Evolutionary conservation across 53 echinoderm and acorn worm genomes (phyloP).

Genomic region (Echinometra lucunter): DNA sequence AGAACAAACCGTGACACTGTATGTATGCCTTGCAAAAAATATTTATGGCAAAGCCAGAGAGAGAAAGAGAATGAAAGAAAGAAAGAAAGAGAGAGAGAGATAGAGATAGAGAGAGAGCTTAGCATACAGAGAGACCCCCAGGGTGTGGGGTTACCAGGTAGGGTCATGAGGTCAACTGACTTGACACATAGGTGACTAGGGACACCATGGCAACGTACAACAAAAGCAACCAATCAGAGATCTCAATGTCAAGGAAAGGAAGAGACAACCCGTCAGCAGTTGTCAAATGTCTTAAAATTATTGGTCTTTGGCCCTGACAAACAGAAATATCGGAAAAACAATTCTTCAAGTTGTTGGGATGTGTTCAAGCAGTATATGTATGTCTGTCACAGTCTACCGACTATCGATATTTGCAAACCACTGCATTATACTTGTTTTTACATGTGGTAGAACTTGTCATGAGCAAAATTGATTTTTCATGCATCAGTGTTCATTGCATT

Average conservation of each 20-base stretch:
- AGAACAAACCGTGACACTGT: not conserved
- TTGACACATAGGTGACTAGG: not conserved
- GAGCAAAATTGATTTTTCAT: constrained; percentile 18
- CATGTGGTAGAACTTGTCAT: constrained; percentile 29
- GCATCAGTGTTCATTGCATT: not conserved
- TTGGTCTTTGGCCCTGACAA: not conserved
- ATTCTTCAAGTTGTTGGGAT: not conserved
- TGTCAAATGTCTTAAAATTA: constrained; percentile 35
- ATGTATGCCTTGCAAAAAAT: not conserved
- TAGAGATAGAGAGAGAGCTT: not conserved
- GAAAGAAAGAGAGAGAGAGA: not conserved
- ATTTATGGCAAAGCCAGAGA: not conserved
- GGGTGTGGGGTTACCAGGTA: constrained; percentile 30
- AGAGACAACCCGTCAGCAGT: not conserved
- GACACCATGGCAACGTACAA: constrained; percentile 58
- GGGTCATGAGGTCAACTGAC: constrained; percentile 39
- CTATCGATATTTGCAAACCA: not conserved
- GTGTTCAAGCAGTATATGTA: not conserved
- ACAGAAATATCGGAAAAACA: not conserved
- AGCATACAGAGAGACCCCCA: constrained; percentile 31
- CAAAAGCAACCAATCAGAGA: constrained; percentile 42
- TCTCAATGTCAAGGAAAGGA: not conserved
- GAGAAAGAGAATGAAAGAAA: not conserved
- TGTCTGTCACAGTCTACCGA: constrained; percentile 24
- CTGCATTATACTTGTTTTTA: not conserved